Percentiles rank a stretch among this genome's conserved stretches.
Evolutionary conservation across 1,140 invertebrate genomes (phyloP).

Genomic region (Microplitis mediator): DNA sequence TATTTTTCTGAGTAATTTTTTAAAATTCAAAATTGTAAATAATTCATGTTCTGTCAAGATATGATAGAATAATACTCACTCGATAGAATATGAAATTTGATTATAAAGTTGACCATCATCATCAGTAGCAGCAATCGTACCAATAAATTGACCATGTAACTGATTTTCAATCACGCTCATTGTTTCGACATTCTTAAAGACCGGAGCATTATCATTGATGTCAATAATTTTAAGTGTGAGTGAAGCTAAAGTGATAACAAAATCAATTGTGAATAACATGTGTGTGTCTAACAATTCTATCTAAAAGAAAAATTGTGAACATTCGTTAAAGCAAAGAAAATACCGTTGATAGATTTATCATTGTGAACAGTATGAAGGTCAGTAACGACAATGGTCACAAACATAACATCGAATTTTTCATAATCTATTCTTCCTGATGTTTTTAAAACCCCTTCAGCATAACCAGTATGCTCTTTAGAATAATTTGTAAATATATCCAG

Average conservation of each 20-base stretch:
- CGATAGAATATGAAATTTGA: constrained; percentile 31
- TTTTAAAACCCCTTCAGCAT: constrained; percentile 24
- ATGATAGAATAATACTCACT: constrained; percentile 21
- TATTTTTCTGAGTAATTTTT: not conserved
- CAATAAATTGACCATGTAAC: constrained; percentile 25
- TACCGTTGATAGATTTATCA: constrained; percentile 31
- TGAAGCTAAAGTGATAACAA: constrained; percentile 9
- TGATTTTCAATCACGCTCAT: constrained; percentile 37
- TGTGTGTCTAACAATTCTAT: not conserved
- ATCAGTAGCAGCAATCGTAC: constrained; percentile 34
- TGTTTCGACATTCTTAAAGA: constrained; percentile 24
- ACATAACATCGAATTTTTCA: constrained; percentile 35
- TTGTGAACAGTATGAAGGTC: constrained; percentile 36
- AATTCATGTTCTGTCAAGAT: not conserved
- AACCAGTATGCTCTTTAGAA: constrained; percentile 15
- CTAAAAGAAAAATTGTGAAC: not conserved
- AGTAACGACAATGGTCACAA: constrained; percentile 31
- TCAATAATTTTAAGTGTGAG: constrained; percentile 35
- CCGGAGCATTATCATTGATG: constrained; percentile 36
- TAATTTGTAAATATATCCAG: constrained; percentile 26
- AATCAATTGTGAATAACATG: too few relatives aligned
- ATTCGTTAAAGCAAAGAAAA: not conserved
- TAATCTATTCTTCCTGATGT: constrained; percentile 35
- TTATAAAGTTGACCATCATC: constrained; percentile 37
- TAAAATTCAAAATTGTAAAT: not conserved